These are phyloP conservation scores for Echinometra lucunter DNA, from an alignment of 53 echinoderm and acorn worm genomes.

Conservation along the genomic window DNA sequence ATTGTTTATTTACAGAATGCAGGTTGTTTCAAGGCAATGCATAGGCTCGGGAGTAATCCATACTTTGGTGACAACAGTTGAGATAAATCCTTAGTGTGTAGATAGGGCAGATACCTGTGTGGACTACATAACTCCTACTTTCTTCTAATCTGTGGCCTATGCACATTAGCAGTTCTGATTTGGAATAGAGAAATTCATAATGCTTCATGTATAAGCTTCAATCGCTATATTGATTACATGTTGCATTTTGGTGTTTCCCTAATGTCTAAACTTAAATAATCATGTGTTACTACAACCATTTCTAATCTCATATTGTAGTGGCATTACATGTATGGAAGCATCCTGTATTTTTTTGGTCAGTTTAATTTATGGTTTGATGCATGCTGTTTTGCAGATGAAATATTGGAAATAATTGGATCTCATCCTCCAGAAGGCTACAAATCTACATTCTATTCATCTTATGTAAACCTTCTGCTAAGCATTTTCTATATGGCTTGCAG, in stretches of 20 bases:
- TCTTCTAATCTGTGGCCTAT: background rate
- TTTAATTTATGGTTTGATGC: background rate
- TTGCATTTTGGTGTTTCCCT: too few species aligned
- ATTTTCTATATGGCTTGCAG: slow-evolving; percentile 98
- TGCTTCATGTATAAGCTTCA: background rate
- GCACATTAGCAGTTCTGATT: background rate
- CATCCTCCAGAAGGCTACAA: slow-evolving; percentile 85
- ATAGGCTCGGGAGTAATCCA: background rate
- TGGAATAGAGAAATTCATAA: background rate
- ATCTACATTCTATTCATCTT: slow-evolving; percentile 85
- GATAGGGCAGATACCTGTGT: background rate
- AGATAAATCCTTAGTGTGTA: background rate
- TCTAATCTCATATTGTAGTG: background rate
- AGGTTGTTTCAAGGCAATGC: background rate
- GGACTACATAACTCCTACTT: background rate
- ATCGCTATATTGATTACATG: background rate
- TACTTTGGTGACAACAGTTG: background rate
- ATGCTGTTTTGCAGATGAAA: slow-evolving; percentile 75
- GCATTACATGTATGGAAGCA: background rate
- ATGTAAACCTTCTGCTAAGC: slow-evolving; percentile 93
- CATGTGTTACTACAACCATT: background rate
- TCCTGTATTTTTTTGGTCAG: background rate
- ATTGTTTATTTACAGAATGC: background rate
- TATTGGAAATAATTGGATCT: slow-evolving; percentile 82
- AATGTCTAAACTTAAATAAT: too few species aligned